Evolutionary conservation across 2,797 vertebrate species (phyloP).

Genomic region (Periophthalmus magnuspinnatus): DNA sequence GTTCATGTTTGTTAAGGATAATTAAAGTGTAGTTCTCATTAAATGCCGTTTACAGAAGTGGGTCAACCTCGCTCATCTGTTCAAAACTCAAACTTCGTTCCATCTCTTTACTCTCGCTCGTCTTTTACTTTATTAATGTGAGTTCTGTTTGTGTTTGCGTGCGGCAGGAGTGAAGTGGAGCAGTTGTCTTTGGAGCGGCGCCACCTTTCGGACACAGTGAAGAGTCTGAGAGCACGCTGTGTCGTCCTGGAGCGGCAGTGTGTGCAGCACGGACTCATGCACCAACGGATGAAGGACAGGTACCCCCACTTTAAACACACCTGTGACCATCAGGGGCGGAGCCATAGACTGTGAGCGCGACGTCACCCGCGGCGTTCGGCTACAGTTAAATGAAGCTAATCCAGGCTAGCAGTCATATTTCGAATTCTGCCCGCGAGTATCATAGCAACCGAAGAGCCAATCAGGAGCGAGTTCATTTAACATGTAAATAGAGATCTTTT

Average conservation of each 20-base stretch:
- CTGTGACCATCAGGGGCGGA: too few relatives aligned
- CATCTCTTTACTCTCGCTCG: background rate
- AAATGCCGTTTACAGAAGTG: background rate
- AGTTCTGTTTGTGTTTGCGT: background rate
- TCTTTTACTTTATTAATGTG: background rate
- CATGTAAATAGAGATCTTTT: too few relatives aligned
- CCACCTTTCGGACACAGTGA: slow-evolving; percentile 79
- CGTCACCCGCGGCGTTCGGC: too few relatives aligned
- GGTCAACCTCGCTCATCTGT: background rate
- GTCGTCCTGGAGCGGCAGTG: slow-evolving; percentile 88
- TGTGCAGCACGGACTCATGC: slow-evolving; percentile 88
- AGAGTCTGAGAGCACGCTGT: slow-evolving; percentile 83
- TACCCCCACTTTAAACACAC: slow-evolving; percentile 48
- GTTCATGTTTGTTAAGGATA: too few relatives aligned
- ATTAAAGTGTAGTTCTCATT: background rate
- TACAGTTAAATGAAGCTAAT: too few relatives aligned
- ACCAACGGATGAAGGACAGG: slow-evolving; percentile 92
- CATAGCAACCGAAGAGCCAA: too few relatives aligned
- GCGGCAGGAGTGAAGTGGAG: slow-evolving; percentile 80
- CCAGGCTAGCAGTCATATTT: too few relatives aligned
- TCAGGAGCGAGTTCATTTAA: too few relatives aligned
- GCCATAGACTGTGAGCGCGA: too few relatives aligned
- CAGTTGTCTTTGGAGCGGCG: slow-evolving; percentile 85
- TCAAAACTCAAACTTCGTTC: background rate
- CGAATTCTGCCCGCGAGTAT: too few relatives aligned